Base-by-base conservation (phyloP, 1,140 invertebrate species). In the Bombus waltoni region DNA sequence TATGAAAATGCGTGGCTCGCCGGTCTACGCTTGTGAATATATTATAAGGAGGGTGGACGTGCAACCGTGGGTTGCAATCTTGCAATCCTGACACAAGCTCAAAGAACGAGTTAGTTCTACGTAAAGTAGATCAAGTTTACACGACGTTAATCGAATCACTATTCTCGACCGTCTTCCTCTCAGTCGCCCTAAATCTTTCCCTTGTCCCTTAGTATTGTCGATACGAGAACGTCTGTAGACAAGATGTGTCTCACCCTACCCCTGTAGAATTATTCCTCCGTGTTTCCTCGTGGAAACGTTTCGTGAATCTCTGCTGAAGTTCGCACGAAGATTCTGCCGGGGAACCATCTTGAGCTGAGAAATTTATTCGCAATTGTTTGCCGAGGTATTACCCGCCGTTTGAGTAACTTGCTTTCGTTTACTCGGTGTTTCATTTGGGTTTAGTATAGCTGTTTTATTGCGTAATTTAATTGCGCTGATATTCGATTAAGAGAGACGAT, bases 101-200 rank as follows among this genome's bases (percentile, higher is more conserved):
- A 18, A 4, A 70, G 25, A 47, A 84, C 83, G n/a, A 62, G n/a
- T 42, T 32, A 66, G 32, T 38, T 68, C 28, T 38, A 70, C 62
- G 85, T 42, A 65, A 87, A 87, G 70, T 88, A 86, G 62, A 90
- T 84, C 85, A 89, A 87, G 79, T 84, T 87, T 86, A 71, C 78
- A 62, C 32, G 38, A 77, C 53, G 81, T 81, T 86, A 83, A 86
- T 86, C 81, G 85, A 86, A 86, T 86, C 53, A 76, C 62, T 72
- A 53, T 76, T 76, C 85, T 70, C 40, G 32, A 35, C n/a, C 72
- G 15, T 62, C 44, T 73, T 32, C 22, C 47, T 8, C 40, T n/a
- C 28, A 9, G n/a, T 72, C 38, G 1, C 13, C 53, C 44, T 28
- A 32, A 44, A 32, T 28, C 82, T 78, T 8, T 40, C 75, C 68